These are phyloP conservation scores for Coelopa frigida DNA, from an alignment of 1,140 invertebrate genomes.

Conservation along the genomic window DNA sequence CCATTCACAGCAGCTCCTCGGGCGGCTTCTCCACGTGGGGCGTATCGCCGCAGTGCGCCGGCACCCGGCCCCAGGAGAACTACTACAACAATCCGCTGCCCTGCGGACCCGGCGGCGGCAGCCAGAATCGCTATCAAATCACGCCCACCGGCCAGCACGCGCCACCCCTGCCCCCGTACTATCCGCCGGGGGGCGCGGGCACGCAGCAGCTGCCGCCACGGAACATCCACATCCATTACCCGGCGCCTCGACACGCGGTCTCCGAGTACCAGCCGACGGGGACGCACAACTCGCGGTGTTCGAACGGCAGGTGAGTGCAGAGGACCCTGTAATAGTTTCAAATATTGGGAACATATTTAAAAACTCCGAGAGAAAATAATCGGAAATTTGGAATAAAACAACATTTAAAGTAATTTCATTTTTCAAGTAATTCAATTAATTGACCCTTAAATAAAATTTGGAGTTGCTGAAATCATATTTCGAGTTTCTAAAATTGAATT, in stretches of 20 bases:
- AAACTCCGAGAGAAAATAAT: no score
- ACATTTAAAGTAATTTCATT: no score
- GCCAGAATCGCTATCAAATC: constrained; percentile 42
- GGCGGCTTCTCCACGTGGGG: constrained; percentile 43
- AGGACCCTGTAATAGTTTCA: neutral
- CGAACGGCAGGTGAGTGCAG: constrained; percentile 25
- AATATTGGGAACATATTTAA: no score
- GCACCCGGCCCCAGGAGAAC: constrained; percentile 28
- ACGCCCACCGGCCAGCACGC: constrained; percentile 42
- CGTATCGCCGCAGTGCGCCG: constrained; percentile 33
- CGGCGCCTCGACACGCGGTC: constrained; percentile 33
- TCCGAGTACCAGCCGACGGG: constrained; percentile 40
- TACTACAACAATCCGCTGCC: constrained; percentile 42
- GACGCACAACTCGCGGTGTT: constrained; percentile 31
- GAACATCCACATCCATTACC: constrained; percentile 42
- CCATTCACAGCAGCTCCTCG: constrained; percentile 40
- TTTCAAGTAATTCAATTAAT: no score
- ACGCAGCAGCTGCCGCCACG: constrained; percentile 22
- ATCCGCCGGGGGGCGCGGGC: constrained; percentile 21
- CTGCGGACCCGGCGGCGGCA: constrained; percentile 15
- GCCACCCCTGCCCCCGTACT: constrained; percentile 37
- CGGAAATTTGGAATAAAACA: no score
- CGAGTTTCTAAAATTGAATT: neutral
- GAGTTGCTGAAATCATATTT: neutral
- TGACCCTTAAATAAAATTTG: neutral